Base-by-base conservation (phyloP, 2,888 invertebrate species). In the Ligdia adustata region DNA sequence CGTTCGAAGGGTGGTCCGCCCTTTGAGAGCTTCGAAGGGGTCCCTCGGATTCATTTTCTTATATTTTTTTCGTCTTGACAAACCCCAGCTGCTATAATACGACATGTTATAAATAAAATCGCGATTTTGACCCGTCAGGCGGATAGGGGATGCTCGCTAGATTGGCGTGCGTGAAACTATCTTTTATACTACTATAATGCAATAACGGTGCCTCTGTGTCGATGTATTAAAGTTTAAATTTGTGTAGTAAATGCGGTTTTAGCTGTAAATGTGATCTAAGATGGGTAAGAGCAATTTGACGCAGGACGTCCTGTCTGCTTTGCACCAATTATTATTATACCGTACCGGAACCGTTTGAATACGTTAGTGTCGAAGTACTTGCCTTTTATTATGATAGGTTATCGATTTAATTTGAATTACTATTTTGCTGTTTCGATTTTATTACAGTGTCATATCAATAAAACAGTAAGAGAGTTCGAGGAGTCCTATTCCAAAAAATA, bases 71-170 rank as follows among this genome's bases (percentile, higher is more conserved):
- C 80, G 69, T 80, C 85, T 85, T 87, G 82, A 83, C 86, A 83
- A 81, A 76, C 88, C 87, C 89, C 89, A 89, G 88, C 87, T 89
- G 89, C 75, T 80, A 72, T 79, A 79, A 75, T 77, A 80, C 76
- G 75, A 81, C 79, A 85, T 82, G 88, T 86, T 86, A 86, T 88
- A 88, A 89, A 90, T 89, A 89, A 88, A 86, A 87, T 89, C 78
- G 88, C 87, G 81, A 88, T 87, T 89, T 81, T 86, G 88, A 88
- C 87, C 88, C 84, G 86, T 86, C 86, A 84, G 79, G 79, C 79
- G 79, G 71, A 73, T 79, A 78, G 85, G 80, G 83, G 82, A 82
- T 81, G 76, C 71, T 73, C 76, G 62, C 60, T 67, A 75, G 75
- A 80, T 80, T 72, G 75, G 69, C 69, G 58, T 62, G 58, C 51